Evolutionary conservation across 2,888 invertebrate species (phyloP), one percentile per base, ranked within the genome.

Genomic region (Carabus problematicus): DNA sequence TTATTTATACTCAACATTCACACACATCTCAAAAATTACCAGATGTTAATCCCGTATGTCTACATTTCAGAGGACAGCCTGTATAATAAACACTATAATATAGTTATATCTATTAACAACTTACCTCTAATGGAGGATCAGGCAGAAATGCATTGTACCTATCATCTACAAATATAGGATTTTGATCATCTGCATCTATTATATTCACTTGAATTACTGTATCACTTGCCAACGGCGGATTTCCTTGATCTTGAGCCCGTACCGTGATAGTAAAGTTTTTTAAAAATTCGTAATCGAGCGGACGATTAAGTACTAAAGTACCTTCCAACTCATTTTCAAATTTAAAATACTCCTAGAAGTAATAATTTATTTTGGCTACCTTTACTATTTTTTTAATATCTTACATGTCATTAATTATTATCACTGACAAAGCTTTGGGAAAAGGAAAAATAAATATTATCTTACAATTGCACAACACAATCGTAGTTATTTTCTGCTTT

Each of bases 141-240:
- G 92, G 90, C 64, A 95, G 76, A 7, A 86, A 82, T 0, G 92
- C 89, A 49, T 87, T 87, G 78, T 93, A 93, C n/a, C 68, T 45
- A 43, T 68, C 68, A 61, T 68, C 68, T 8, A 86, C 78, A 79
- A 95, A 95, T 75, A 87, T 87, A 0, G 95, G 95, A 84, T 95
- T 95, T 82, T 95, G 95, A 81, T 95, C 95, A 77, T 95, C 95
- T 0, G 95, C 94, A 79, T 95, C 95, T 18, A 93, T 87, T 52
- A 95, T 91, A 72, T 90, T 88, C 0, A 96, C 91, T 2, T 87
- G 86, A 3, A 96, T 85, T 39, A 85, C 82, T 0, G 95, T 91
- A 76, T 93, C 92, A 45, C 90, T 89, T 76, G 87, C 87, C 74
- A 87, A 87, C 0, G 95, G 91, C 1, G 95, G 94, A 52, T 88